phyloP scores from a whole-genome alignment of 2,888 invertebrate genomes.

The Drosophila anomelani region DNA sequence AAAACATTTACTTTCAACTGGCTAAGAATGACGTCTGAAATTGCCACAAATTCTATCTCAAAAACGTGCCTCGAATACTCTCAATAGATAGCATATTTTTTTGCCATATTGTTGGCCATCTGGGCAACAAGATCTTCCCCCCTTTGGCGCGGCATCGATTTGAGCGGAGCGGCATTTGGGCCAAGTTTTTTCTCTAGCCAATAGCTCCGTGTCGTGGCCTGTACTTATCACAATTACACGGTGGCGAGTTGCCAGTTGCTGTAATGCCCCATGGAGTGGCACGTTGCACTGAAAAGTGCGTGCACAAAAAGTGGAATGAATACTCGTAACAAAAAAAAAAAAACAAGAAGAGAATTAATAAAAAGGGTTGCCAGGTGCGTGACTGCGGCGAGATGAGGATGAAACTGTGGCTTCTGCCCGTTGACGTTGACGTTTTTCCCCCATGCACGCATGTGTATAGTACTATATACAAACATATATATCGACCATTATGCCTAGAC shows the following conservation, averaged over 20 bases:
- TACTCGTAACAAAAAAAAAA: conserved; percentile 2
- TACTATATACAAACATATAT: neutral
- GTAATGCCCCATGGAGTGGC: conserved; percentile 21
- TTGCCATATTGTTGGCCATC: conserved; percentile 17
- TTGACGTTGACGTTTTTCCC: conserved; percentile 35
- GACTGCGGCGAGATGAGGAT: conserved; percentile 36
- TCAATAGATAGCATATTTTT: neutral
- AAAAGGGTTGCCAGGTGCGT: conserved; percentile 38
- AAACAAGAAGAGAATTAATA: neutral
- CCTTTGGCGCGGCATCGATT: conserved; percentile 15
- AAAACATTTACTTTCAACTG: neutral
- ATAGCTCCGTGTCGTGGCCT: conserved; percentile 28
- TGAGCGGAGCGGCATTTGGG: conserved; percentile 19
- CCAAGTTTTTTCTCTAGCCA: conserved; percentile 28
- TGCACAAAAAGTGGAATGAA: conserved; percentile 16
- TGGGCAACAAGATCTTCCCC: conserved; percentile 3
- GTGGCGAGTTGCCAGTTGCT: conserved; percentile 34
- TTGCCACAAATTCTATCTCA: neutral
- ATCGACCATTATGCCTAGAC: conserved; percentile 19
- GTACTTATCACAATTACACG: conserved; percentile 44
- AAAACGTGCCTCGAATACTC: conserved; percentile 10
- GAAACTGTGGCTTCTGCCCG: conserved; percentile 15
- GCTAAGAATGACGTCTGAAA: neutral
- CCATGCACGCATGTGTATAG: conserved; percentile 19
- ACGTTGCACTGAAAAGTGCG: conserved; percentile 40